Evolutionary conservation across 2,888 invertebrate species (phyloP).

Genomic region (Caenorhabditis sp.): DNA sequence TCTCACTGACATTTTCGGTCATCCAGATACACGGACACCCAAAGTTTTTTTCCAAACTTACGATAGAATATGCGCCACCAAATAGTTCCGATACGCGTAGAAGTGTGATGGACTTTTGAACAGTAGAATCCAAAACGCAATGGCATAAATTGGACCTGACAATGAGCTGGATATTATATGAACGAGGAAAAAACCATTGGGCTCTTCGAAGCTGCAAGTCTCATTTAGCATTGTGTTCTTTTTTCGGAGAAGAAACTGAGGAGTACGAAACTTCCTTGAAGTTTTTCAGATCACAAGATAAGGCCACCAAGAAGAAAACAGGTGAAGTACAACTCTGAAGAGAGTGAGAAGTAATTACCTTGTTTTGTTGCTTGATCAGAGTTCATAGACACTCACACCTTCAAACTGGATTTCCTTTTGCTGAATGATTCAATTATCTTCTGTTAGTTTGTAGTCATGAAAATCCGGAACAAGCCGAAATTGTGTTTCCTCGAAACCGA

Average conservation of each 20-base stretch:
- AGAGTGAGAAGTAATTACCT: background rate
- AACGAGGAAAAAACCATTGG: background rate
- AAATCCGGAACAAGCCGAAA: background rate
- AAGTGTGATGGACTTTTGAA: constrained; percentile 20
- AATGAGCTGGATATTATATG: background rate
- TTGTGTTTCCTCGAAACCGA: background rate
- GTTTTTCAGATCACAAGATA: background rate
- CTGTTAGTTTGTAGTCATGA: background rate
- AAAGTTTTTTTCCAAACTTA: too few species aligned
- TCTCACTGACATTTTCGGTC: too few species aligned
- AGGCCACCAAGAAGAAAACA: too few species aligned
- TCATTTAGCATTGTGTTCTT: constrained; percentile 23
- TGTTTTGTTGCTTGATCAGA: constrained; percentile 1
- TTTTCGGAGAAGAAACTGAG: background rate
- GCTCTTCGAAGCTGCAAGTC: constrained; percentile 18
- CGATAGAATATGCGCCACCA: constrained; percentile 21
- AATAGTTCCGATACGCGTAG: constrained; percentile 12
- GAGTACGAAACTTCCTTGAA: background rate
- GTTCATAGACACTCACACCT: background rate
- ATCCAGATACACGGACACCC: too few species aligned
- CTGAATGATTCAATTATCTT: background rate
- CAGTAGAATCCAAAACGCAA: constrained; percentile 29
- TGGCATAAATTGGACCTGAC: constrained; percentile 4
- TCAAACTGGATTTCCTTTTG: background rate
- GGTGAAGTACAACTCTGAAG: background rate